Conservation (phyloP, 2,888 invertebrate genomes). For the Ichneumoninae sp. region DNA sequence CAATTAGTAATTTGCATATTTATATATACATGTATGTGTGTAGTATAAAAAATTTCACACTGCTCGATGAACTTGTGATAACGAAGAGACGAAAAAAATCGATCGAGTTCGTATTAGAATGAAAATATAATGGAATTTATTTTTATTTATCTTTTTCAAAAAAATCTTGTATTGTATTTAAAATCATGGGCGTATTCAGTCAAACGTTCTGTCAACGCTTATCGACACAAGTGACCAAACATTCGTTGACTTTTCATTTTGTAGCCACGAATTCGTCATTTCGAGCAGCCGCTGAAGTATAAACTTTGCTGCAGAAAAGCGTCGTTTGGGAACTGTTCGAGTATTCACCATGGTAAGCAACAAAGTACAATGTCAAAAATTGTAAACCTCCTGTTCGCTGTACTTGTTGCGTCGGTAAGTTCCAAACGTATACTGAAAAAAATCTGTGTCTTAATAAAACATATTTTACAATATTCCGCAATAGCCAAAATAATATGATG, state of each 20-base stretch:
- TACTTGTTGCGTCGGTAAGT: no score
- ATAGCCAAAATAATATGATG: no score
- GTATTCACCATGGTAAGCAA: background rate
- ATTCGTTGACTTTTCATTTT: background rate
- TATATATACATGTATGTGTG: no score
- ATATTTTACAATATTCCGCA: no score
- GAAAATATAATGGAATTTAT: background rate
- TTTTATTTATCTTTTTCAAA: background rate
- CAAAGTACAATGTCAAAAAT: conserved; percentile 41
- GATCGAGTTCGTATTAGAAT: background rate
- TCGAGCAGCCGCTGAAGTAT: background rate
- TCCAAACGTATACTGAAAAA: no score
- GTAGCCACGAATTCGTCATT: background rate
- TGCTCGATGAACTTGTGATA: no score
- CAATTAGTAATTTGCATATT: no score
- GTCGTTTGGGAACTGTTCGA: background rate
- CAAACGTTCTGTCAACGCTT: background rate
- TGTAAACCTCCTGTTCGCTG: conserved; percentile 28
- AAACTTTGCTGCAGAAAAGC: conserved; percentile 39
- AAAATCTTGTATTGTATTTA: no score
- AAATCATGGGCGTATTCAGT: no score
- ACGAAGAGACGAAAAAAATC: no score
- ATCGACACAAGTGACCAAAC: conserved; percentile 25
- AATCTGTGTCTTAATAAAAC: no score
- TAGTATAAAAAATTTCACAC: no score